phyloP scores from a whole-genome alignment of 2,888 invertebrate species.

The Candidula unifasciata region DNA sequence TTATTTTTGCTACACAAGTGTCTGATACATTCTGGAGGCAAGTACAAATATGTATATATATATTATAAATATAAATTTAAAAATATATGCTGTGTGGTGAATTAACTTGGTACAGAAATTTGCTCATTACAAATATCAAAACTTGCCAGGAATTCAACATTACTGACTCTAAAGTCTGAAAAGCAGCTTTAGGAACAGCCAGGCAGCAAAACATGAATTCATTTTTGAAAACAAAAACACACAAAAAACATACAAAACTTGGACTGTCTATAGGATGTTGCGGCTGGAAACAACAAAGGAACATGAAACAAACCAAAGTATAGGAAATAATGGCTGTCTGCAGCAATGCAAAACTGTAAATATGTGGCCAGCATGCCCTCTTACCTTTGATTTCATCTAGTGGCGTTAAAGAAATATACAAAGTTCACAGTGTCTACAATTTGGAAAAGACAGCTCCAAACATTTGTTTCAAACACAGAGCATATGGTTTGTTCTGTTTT shows the following conservation, averaged over 20 bases:
- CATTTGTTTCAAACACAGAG: neutral
- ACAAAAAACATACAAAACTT: conserved; percentile 22
- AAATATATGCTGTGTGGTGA: neutral
- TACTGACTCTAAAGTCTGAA: neutral
- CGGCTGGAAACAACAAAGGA: conserved; percentile 20
- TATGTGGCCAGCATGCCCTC: conserved; percentile 44
- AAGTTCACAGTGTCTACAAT: conserved; percentile 17
- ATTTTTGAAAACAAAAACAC: neutral
- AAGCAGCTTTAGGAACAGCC: conserved; percentile 35
- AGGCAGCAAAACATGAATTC: conserved; percentile 36
- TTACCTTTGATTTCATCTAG: conserved; percentile 59
- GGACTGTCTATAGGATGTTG: conserved; percentile 19
- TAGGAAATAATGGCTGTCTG: conserved; percentile 19
- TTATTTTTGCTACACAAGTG: neutral
- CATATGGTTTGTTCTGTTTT: neutral
- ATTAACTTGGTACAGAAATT: neutral
- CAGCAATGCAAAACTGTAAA: conserved; percentile 43
- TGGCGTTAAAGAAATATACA: conserved; percentile 44
- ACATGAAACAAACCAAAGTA: conserved; percentile 31
- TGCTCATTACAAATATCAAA: neutral
- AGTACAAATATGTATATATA: neutral
- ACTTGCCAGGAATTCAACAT: neutral
- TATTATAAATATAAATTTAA: neutral
- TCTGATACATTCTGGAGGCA: conserved; percentile 12
- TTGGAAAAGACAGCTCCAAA: neutral